Evolutionary conservation across 1,140 invertebrate genomes (phyloP).

Genomic region (Cepaea nemoralis): DNA sequence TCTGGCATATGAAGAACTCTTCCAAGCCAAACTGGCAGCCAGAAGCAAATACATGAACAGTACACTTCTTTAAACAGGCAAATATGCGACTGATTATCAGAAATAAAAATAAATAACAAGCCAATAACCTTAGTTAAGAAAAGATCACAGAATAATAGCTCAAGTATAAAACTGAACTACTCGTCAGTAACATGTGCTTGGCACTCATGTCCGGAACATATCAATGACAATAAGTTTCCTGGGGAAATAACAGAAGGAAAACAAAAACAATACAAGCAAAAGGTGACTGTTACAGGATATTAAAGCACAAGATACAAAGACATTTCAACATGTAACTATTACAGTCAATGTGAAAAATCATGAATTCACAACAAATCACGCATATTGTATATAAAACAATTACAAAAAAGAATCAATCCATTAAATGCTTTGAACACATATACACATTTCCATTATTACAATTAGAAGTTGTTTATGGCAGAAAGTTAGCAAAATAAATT

Average conservation of each 20-base stretch:
- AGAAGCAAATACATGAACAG: background rate
- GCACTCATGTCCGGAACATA: no score
- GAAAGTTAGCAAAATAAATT: background rate
- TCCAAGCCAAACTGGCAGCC: background rate
- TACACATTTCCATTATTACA: background rate
- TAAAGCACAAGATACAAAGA: no score
- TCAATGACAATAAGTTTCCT: no score
- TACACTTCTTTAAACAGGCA: background rate
- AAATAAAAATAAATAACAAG: background rate
- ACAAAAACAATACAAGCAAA: no score
- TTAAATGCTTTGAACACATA: background rate
- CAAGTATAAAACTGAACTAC: background rate
- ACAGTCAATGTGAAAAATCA: no score
- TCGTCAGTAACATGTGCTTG: no score
- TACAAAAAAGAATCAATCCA: background rate
- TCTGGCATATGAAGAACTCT: background rate
- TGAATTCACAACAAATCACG: conserved; percentile 1
- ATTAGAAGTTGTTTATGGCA: background rate
- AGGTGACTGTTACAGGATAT: no score
- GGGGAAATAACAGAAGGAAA: no score
- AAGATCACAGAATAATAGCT: background rate
- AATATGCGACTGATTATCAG: background rate
- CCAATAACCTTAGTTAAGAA: background rate
- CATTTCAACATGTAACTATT: no score
- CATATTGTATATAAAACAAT: background rate